A percentile compares a stretch with the other conserved stretches of the same genome.
phyloP scores from a whole-genome alignment of 2,888 invertebrate genomes.

The Drosophila atripex region DNA sequence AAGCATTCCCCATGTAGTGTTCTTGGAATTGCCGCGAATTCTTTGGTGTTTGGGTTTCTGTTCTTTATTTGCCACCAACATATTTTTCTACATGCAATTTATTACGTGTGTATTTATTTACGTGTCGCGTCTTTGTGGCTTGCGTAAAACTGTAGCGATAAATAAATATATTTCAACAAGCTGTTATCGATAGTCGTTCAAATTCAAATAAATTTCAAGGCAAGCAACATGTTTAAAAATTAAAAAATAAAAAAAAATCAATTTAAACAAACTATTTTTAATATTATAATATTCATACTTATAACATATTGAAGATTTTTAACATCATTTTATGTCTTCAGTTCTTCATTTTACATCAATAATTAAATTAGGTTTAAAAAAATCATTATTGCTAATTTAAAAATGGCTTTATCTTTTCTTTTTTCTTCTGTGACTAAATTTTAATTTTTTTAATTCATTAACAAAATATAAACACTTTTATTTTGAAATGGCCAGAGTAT shows the following conservation, averaged over 20 bases:
- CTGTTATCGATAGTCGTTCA: slow-evolving; percentile 2
- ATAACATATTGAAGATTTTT: too few relatives aligned
- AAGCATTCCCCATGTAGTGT: slow-evolving; percentile 24
- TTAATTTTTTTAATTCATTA: too few relatives aligned
- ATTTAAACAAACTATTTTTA: neutral
- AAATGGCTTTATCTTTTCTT: too few relatives aligned
- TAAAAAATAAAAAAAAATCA: neutral
- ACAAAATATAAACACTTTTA: neutral
- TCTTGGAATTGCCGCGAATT: slow-evolving; percentile 19
- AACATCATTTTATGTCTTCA: too few relatives aligned
- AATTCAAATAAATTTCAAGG: slow-evolving; percentile 4
- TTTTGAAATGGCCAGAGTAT: neutral
- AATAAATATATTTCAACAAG: neutral
- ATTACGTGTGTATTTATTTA: slow-evolving; percentile 22
- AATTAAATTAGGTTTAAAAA: too few relatives aligned
- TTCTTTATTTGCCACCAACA: slow-evolving; percentile 11
- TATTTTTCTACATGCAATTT: slow-evolving; percentile 8
- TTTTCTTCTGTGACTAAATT: too few relatives aligned
- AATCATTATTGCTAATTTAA: too few relatives aligned
- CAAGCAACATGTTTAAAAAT: neutral
- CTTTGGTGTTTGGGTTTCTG: slow-evolving; percentile 14
- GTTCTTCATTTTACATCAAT: too few relatives aligned
- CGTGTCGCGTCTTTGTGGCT: slow-evolving; percentile 6
- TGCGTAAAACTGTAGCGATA: slow-evolving; percentile 3
- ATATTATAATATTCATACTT: too few relatives aligned